A percentile compares a stretch with the other conserved stretches of the same genome.
Conservation (phyloP, 2,113 vertebrate species). For the Cryptotis parvus region DNA sequence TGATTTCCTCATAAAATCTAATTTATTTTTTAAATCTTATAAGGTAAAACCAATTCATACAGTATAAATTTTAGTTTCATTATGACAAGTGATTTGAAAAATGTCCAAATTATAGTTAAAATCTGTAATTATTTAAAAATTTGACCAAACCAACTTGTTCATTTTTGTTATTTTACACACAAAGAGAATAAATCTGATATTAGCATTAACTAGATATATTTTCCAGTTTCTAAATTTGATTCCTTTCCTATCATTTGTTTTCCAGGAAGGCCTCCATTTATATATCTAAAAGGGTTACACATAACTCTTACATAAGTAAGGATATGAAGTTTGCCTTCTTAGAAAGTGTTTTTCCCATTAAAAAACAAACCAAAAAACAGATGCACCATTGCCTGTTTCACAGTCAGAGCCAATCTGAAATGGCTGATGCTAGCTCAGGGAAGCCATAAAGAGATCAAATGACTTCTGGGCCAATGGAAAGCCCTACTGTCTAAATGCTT, state of each 20-base stretch:
- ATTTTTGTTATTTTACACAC: not conserved
- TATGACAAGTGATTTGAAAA: no score
- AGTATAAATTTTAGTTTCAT: not conserved
- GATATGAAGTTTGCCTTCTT: conserved; percentile 77
- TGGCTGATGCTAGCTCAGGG: conserved; percentile 65
- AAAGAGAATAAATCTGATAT: not conserved
- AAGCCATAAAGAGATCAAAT: conserved; percentile 79
- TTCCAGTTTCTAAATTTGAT: not conserved
- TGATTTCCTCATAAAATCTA: not conserved
- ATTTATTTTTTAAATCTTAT: no score
- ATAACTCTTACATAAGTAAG: conserved; percentile 74
- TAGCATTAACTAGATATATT: conserved; percentile 31
- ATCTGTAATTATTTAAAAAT: conserved; percentile 16
- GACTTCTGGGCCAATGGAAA: conserved; percentile 73
- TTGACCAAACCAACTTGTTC: not conserved
- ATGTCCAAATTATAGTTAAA: no score
- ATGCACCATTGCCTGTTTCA: conserved; percentile 56
- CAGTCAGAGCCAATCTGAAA: conserved; percentile 76
- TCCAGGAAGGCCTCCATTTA: not conserved
- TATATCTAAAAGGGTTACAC: conserved; percentile 49
- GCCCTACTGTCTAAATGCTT: conserved; percentile 74
- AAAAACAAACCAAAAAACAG: conserved; percentile 75
- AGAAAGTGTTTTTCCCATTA: conserved; percentile 81
- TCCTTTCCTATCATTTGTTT: not conserved
- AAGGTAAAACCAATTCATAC: not conserved